Evolutionary conservation across 2,797 vertebrate genomes (phyloP), one percentile per base, ranked within the genome.

Genomic region (Rhinogobio ventralis): DNA sequence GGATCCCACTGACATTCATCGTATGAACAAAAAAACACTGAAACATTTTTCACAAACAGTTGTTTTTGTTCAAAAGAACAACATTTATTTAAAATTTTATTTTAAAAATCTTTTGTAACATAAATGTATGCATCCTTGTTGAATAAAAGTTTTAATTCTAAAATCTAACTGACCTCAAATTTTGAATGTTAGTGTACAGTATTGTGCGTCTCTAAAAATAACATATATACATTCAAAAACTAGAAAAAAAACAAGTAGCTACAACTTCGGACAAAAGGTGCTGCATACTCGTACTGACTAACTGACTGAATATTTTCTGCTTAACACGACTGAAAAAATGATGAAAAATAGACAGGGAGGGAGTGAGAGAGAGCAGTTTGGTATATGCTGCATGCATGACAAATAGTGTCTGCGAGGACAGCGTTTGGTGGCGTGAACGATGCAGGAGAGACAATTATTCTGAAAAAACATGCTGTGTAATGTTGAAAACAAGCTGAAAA

Each of bases 351-450:
- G 25, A 72, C 11, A 3, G 10, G 36, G 49, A 17, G 53, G 60
- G 57, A 46, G n/a, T 14, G 57, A 62, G 75, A 73, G 77, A 28
- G 36, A 64, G 5, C 13, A 42, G 33, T 64, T 62, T 60, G 7
- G 6, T 66, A 30, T 69, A 77, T 84, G 62, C 79, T 55, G 51
- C 45, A 45, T 0, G 69, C 82, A 88, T 88, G 79, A 51, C 82
- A 88, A 85, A 88, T 76, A 72, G 75, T 17, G 64, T 77, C 62
- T 72, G 85, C 64, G 68, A 74, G 81, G 49, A 66, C 25, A 39
- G 39, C n/a, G 62, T 80, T 82, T 73, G 78, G 82, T 67, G 62
- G 33, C 5, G 46, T 76, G 75, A 85, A 74, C 79, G 53, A 57
- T 72, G 69, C 60, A 67, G 42, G 64, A 80, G 45, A 86, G 51